A percentile compares a stretch with the other conserved stretches of the same genome.
Conservation (phyloP, 2,888 invertebrate species). For the Cyclophora albipunctata region DNA sequence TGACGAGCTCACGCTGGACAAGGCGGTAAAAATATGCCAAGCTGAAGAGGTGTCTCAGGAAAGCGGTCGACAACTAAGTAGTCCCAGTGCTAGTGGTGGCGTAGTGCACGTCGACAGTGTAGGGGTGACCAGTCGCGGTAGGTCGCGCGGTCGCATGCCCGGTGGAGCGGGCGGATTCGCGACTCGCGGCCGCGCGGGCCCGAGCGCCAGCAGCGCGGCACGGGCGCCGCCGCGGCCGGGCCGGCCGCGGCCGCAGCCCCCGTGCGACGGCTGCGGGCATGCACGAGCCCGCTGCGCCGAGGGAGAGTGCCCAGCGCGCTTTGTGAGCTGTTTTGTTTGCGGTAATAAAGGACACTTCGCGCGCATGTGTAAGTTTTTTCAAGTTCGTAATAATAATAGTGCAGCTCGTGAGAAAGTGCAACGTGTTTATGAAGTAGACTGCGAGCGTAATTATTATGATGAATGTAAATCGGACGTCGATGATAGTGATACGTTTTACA, state of each 20-base stretch:
- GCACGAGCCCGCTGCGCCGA: not conserved
- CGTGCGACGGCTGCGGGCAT: not conserved
- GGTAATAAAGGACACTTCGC: not conserved
- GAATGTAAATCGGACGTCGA: too few species aligned
- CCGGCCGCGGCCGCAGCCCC: not conserved
- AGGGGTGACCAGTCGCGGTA: too few species aligned
- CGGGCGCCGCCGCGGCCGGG: not conserved
- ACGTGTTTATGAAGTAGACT: not conserved
- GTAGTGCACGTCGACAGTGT: not conserved
- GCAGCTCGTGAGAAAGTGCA: not conserved
- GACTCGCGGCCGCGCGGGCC: too few species aligned
- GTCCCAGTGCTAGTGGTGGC: too few species aligned
- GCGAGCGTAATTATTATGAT: too few species aligned
- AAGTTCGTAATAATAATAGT: not conserved
- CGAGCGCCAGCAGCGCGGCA: not conserved
- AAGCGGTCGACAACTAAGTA: too few species aligned
- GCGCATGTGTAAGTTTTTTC: not conserved
- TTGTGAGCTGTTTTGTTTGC: not conserved
- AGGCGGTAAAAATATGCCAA: conserved; percentile 11
- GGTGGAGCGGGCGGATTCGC: too few species aligned
- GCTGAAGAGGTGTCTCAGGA: conserved; percentile 9
- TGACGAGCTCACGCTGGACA: conserved; percentile 3
- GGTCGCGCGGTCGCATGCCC: too few species aligned
- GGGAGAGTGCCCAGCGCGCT: not conserved
- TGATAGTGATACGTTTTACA: not conserved